Evolutionary conservation across 1,140 invertebrate species (phyloP).

Genomic region (Drosophila mauritiana): DNA sequence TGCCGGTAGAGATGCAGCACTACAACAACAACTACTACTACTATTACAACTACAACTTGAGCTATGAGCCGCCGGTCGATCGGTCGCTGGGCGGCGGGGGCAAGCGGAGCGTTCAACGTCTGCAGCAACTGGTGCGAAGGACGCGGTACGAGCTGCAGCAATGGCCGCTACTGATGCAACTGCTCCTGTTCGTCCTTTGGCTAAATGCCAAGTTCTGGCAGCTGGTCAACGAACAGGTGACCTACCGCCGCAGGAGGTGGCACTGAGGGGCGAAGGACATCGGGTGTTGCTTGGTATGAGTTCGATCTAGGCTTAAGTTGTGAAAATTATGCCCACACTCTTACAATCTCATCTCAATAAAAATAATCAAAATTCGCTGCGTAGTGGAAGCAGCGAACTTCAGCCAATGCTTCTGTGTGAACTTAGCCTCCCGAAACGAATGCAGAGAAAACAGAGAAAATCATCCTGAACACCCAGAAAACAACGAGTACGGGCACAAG

Average conservation of each 20-base stretch:
- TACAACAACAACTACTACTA: slow-evolving; percentile 81
- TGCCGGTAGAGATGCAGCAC: slow-evolving; percentile 56
- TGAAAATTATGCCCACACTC: slow-evolving; percentile 58
- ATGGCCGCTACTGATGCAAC: slow-evolving; percentile 76
- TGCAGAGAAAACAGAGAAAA: slow-evolving; percentile 33
- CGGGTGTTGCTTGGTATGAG: slow-evolving; percentile 53
- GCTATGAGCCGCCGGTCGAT: slow-evolving; percentile 64
- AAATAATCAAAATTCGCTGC: slow-evolving; percentile 69
- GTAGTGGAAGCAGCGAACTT: slow-evolving; percentile 53
- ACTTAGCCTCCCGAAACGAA: slow-evolving; percentile 20
- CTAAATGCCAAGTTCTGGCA: slow-evolving; percentile 77
- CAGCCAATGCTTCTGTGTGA: slow-evolving; percentile 36
- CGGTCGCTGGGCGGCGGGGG: slow-evolving; percentile 29
- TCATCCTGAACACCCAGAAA: slow-evolving; percentile 24
- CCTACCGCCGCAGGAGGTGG: slow-evolving; percentile 60
- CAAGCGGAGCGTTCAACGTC: slow-evolving; percentile 27
- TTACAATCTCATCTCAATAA: slow-evolving; percentile 66
- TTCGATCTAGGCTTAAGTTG: slow-evolving; percentile 70
- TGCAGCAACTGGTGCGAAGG: slow-evolving; percentile 66
- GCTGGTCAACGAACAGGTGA: slow-evolving; percentile 64
- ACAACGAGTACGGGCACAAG: slow-evolving; percentile 19
- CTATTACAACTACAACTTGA: slow-evolving; percentile 82
- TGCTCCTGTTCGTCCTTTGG: slow-evolving; percentile 73
- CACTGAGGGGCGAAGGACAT: slow-evolving; percentile 35
- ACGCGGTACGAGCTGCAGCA: slow-evolving; percentile 72